A percentile compares a stretch with the other conserved stretches of the same genome.
phyloP scores from a whole-genome alignment of 2,797 vertebrate species.

The Nyctalus aviator region DNA sequence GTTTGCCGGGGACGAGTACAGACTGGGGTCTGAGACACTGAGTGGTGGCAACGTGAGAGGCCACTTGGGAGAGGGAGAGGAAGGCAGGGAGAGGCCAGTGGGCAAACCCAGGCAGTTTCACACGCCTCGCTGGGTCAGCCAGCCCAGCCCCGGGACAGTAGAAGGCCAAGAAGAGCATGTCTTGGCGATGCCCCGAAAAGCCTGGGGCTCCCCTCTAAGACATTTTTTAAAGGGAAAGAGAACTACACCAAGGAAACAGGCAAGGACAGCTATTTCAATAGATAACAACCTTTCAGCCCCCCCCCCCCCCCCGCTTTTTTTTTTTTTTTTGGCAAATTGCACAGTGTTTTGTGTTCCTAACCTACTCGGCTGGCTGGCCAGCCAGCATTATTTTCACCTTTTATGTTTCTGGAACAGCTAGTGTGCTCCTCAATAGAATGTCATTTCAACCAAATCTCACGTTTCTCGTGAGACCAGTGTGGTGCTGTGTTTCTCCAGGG shows the following conservation, averaged over 20 bases:
- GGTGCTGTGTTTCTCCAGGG: background rate
- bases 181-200: background rate
- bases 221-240: conserved; percentile 15
- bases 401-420: conserved; percentile 16
- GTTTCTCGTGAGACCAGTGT: background rate
- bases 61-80: background rate
- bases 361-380: background rate
- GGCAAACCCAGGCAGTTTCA: background rate
- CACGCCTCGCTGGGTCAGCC: fast-evolving
- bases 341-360: conserved; percentile 9
- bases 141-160: background rate
- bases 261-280: conserved; percentile 38
- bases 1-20: no score
- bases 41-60: background rate
- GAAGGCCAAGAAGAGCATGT: background rate
- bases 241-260: conserved; percentile 2
- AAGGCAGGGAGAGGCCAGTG: background rate
- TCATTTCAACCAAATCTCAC: background rate
- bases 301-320: no score
- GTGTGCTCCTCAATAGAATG: conserved; percentile 14
- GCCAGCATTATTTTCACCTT: background rate
- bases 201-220: background rate
- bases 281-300: conserved; percentile 5
- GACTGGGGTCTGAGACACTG: background rate
- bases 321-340: conserved; percentile 22